These are phyloP conservation scores for Globodera ellingtonae DNA, from an alignment of 1,140 invertebrate genomes.

Conservation along the genomic window DNA sequence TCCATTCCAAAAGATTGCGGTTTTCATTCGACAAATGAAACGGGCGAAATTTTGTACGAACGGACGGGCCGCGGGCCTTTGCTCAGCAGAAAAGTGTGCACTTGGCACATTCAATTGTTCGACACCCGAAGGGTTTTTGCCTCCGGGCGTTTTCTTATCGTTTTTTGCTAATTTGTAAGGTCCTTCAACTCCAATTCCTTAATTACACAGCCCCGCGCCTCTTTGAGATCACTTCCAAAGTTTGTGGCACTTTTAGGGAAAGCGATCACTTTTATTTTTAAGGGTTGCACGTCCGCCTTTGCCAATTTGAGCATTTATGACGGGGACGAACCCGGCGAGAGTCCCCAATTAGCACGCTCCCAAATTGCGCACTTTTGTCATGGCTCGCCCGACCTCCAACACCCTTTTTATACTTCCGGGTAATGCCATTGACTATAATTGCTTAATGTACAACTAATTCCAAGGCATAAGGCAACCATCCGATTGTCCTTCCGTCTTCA, in stretches of 20 bases:
- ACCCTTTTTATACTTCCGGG: slow-evolving; percentile 35
- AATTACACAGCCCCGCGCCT: slow-evolving; percentile 34
- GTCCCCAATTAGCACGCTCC: slow-evolving; percentile 17
- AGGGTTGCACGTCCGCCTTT: slow-evolving; percentile 30
- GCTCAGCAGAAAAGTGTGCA: slow-evolving; percentile 35
- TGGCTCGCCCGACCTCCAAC: slow-evolving; percentile 19
- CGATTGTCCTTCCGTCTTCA: slow-evolving; percentile 32
- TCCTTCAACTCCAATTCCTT: slow-evolving; percentile 25
- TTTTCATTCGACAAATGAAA: slow-evolving; percentile 42
- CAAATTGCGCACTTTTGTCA: slow-evolving; percentile 36
- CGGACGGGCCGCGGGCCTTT: neutral
- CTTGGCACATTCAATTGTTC: slow-evolving; percentile 44
- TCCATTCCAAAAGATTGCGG: slow-evolving; percentile 30
- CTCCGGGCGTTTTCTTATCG: neutral
- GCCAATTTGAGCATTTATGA: slow-evolving; percentile 40
- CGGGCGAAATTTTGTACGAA: slow-evolving; percentile 42
- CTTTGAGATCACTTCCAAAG: slow-evolving; percentile 39
- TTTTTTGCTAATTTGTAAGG: slow-evolving; percentile 17
- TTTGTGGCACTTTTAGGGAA: neutral
- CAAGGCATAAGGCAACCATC: slow-evolving; percentile 19
- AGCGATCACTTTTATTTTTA: neutral
- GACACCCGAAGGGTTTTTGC: slow-evolving; percentile 45
- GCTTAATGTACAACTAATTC: neutral
- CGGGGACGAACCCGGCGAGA: slow-evolving; percentile 23
- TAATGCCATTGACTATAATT: neutral